Evolutionary conservation across 92 coral and sea anemone species (phyloP).

Genomic region (Siderastrea siderea): DNA sequence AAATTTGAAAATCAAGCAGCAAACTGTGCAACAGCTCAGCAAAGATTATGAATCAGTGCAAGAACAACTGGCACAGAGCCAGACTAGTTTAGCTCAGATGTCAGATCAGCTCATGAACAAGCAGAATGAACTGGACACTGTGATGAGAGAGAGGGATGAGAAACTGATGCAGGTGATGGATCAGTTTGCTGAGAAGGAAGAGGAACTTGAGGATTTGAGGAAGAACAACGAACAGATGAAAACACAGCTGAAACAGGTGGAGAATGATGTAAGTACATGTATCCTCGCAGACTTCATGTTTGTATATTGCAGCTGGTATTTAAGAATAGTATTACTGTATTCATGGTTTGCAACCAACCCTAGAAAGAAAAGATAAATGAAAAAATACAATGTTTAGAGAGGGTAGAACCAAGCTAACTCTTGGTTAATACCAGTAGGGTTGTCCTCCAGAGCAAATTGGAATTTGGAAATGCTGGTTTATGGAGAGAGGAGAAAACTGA

Average conservation of each 20-base stretch:
- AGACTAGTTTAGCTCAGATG: slow-evolving; percentile 48
- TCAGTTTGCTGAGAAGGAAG: slow-evolving; percentile 84
- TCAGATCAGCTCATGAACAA: slow-evolving; percentile 57
- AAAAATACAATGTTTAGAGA: too few relatives aligned
- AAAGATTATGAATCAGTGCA: slow-evolving; percentile 73
- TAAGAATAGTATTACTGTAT: too few relatives aligned
- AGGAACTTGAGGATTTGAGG: slow-evolving; percentile 74
- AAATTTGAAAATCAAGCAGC: slow-evolving; percentile 84
- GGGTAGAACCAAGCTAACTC: too few relatives aligned
- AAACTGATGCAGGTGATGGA: slow-evolving; percentile 78
- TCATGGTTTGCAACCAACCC: too few relatives aligned
- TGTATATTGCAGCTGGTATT: too few relatives aligned
- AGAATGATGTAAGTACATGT: slow-evolving; percentile 76
- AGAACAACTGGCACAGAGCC: slow-evolving; percentile 56
- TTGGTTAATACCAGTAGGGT: too few relatives aligned
- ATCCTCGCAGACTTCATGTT: background rate
- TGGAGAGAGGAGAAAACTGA: too few relatives aligned
- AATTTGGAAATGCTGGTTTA: too few relatives aligned
- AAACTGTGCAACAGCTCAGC: slow-evolving; percentile 85
- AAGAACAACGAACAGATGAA: slow-evolving; percentile 60
- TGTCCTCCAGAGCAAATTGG: too few relatives aligned
- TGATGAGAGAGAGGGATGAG: slow-evolving; percentile 75
- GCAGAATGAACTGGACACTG: slow-evolving; percentile 69
- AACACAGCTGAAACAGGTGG: slow-evolving; percentile 65
- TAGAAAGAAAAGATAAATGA: too few relatives aligned